Evolutionary conservation across 2,797 vertebrate species (phyloP).

Genomic region (Mus caroli): DNA sequence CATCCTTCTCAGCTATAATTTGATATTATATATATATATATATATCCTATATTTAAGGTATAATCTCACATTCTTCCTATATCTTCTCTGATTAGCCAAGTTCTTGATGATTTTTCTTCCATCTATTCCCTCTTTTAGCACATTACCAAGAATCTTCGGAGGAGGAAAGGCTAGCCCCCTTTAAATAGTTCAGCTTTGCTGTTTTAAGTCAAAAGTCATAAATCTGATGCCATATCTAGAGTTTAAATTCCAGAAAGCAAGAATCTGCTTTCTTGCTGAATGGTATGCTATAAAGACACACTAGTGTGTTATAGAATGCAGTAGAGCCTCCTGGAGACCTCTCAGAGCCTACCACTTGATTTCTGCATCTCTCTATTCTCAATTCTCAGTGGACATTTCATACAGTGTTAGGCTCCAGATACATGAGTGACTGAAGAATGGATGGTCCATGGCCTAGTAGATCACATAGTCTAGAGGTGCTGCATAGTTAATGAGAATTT

Average conservation of each 20-base stretch:
- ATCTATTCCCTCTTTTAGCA: background rate
- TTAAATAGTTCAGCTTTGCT: constrained; percentile 43
- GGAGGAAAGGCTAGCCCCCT: background rate
- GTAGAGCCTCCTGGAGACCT: background rate
- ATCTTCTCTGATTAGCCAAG: constrained; percentile 22
- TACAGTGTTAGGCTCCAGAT: background rate
- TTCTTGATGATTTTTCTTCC: background rate
- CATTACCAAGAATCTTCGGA: background rate
- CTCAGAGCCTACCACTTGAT: background rate
- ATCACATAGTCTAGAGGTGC: background rate
- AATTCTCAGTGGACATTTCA: background rate
- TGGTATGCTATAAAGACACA: background rate
- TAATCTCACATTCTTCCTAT: background rate
- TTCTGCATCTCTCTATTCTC: background rate
- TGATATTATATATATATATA: too few relatives aligned
- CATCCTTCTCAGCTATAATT: background rate
- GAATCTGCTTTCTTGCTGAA: background rate
- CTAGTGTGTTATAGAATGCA: background rate
- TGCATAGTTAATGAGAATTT: constrained; percentile 31
- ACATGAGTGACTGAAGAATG: background rate
- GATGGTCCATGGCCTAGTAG: background rate
- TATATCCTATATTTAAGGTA: background rate
- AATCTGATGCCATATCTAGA: background rate
- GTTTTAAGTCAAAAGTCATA: constrained; percentile 58
- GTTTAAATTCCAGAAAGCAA: constrained; percentile 16